phyloP scores from a whole-genome alignment of 2,888 invertebrate species.

The Hemistola chrysoprasaria region DNA sequence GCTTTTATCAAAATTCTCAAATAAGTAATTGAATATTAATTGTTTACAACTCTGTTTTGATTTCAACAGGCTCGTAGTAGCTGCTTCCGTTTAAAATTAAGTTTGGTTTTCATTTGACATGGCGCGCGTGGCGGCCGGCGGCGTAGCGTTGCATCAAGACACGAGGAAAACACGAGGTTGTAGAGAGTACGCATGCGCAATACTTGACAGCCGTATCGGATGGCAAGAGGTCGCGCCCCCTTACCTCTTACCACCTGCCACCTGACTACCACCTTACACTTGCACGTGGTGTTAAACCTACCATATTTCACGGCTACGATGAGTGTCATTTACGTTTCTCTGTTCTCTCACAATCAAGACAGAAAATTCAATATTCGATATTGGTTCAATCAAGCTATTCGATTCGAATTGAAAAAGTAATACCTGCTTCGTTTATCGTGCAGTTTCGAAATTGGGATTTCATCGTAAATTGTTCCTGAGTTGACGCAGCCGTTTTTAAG shows the following conservation, averaged over 20 bases:
- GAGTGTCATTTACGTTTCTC: conserved; percentile 57
- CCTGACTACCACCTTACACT: conserved; percentile 45
- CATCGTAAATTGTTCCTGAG: conserved; percentile 37
- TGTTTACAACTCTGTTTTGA: background rate
- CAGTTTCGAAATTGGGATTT: conserved; percentile 23
- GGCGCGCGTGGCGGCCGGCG: conserved; percentile 19
- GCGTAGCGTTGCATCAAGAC: conserved; percentile 43
- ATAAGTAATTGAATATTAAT: background rate
- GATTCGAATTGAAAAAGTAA: conserved; percentile 25
- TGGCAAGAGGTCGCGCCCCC: conserved; percentile 26
- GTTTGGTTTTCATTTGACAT: conserved; percentile 22
- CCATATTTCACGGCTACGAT: conserved; percentile 61
- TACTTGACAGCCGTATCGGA: conserved; percentile 31
- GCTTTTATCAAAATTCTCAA: no score
- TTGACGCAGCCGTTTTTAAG: conserved; percentile 44
- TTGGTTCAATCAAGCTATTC: conserved; percentile 26
- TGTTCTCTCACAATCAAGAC: conserved; percentile 58
- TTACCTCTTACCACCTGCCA: conserved; percentile 37
- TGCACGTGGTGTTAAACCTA: conserved; percentile 58
- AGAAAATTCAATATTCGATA: conserved; percentile 54
- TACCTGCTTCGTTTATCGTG: conserved; percentile 24
- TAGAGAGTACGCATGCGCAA: conserved; percentile 72
- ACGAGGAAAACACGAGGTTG: conserved; percentile 73
- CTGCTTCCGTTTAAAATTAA: conserved; percentile 8
- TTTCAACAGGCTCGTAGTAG: conserved; percentile 8